These are phyloP conservation scores for Oostethus manadensis DNA, from an alignment of 2,113 vertebrate genomes.

Conservation along the genomic window DNA sequence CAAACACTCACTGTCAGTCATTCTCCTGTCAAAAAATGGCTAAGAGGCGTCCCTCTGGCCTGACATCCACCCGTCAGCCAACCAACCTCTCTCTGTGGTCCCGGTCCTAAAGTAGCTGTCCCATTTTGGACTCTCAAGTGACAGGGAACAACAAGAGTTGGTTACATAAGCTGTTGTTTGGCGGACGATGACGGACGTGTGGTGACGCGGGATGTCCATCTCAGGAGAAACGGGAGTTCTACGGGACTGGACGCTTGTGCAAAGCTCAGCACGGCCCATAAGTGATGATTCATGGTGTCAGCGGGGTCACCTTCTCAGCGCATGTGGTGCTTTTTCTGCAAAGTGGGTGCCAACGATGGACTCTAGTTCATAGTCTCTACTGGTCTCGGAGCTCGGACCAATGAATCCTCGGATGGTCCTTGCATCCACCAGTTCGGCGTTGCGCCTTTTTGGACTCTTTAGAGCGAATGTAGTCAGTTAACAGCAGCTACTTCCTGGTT, in stretches of 20 bases:
- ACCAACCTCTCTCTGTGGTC: conserved; percentile 1
- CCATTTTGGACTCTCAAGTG: conserved; percentile 25
- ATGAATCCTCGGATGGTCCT: too few relatives aligned
- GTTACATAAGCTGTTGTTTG: neutral
- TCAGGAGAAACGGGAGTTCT: neutral
- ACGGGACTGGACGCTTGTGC: neutral
- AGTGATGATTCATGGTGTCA: neutral
- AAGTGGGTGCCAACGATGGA: too few relatives aligned
- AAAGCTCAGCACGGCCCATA: neutral
- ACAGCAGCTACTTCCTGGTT: too few relatives aligned
- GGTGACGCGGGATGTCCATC: neutral
- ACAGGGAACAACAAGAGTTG: conserved; percentile 16
- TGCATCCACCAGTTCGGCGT: too few relatives aligned
- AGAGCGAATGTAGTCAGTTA: too few relatives aligned
- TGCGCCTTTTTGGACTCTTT: too few relatives aligned
- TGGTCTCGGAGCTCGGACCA: too few relatives aligned
- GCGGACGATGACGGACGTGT: neutral
- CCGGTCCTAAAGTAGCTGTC: neutral
- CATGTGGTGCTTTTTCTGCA: neutral
- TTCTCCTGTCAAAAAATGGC: conserved; percentile 32
- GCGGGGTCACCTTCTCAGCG: neutral
- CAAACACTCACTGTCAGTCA: conserved; percentile 58
- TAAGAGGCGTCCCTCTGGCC: conserved; percentile 30
- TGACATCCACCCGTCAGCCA: conserved; percentile 38
- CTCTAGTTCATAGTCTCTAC: too few relatives aligned